A percentile compares a stretch with the other conserved stretches of the same genome.
Evolutionary conservation across 1,140 invertebrate genomes (phyloP).

Genomic region (Brachystomella parvula): DNA sequence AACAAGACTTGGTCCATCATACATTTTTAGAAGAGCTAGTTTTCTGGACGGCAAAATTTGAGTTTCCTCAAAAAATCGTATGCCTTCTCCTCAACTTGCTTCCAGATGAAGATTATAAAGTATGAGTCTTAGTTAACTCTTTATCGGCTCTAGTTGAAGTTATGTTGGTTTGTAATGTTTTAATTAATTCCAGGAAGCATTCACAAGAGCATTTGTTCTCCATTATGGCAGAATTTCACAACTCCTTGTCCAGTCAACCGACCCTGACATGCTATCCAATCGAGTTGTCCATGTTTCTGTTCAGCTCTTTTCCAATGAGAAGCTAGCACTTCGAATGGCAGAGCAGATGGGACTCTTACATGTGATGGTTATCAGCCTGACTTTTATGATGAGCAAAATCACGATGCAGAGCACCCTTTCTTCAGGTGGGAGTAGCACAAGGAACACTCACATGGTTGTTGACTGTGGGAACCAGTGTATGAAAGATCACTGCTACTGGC

Average conservation of each 20-base stretch:
- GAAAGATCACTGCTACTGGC: conserved; percentile 98
- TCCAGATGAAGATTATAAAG: conserved; percentile 90
- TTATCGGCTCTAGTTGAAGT: conserved; percentile 9
- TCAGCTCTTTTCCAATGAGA: conserved; percentile 89
- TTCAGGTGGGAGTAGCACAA: conserved; percentile 43
- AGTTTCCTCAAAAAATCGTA: conserved; percentile 94
- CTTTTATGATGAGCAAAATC: conserved; percentile 88
- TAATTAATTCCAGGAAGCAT: conserved; percentile 58
- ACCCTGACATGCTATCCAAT: conserved; percentile 86
- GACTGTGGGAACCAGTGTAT: conserved; percentile 84
- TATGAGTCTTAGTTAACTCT: conserved; percentile 40
- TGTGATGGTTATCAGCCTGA: conserved; percentile 87
- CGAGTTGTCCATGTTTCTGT: conserved; percentile 94
- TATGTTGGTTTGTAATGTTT: neutral
- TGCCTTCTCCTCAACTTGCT: conserved; percentile 93
- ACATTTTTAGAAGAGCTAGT: conserved; percentile 91
- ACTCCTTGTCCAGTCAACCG: conserved; percentile 73
- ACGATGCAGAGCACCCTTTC: conserved; percentile 70
- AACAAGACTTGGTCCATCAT: conserved; percentile 67
- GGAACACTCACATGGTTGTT: conserved; percentile 71
- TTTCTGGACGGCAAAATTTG: conserved; percentile 95
- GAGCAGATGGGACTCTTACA: conserved; percentile 80
- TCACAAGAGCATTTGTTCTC: conserved; percentile 87
- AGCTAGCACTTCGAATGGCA: conserved; percentile 78
- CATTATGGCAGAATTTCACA: conserved; percentile 91